Conservation (phyloP, 92 coral and sea anemone species). For the Desmophyllum pertusum region DNA sequence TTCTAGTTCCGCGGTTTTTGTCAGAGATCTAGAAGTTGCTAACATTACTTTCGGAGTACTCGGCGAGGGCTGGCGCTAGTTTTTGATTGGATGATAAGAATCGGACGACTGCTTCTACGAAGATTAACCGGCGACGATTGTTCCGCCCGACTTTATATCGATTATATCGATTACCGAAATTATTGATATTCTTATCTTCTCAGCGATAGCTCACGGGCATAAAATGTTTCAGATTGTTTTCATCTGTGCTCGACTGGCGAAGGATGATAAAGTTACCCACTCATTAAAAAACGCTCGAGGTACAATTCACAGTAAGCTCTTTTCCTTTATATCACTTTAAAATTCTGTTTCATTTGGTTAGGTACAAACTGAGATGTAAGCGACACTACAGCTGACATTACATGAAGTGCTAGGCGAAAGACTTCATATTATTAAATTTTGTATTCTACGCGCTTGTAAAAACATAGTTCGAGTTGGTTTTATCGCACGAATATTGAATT, state of each 20-base stretch:
- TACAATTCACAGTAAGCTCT: neutral
- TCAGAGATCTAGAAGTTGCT: no score
- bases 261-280: neutral
- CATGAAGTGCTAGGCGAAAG: neutral
- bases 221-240: neutral
- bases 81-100: neutral
- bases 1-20: no score
- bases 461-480: neutral
- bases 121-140: neutral
- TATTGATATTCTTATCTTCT: neutral
- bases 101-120: neutral
- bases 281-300: neutral
- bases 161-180: no score
- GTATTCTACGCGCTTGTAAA: neutral
- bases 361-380: neutral
- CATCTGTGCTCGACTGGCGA: neutral
- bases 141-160: neutral
- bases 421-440: no score
- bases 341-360: neutral
- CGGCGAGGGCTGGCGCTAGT: neutral
- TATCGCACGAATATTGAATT: neutral
- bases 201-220: neutral
- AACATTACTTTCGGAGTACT: neutral
- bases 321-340: neutral
- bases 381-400: neutral